Evolutionary conservation across 2,797 vertebrate genomes (phyloP).

Genomic region (Antennarius maculatus): DNA sequence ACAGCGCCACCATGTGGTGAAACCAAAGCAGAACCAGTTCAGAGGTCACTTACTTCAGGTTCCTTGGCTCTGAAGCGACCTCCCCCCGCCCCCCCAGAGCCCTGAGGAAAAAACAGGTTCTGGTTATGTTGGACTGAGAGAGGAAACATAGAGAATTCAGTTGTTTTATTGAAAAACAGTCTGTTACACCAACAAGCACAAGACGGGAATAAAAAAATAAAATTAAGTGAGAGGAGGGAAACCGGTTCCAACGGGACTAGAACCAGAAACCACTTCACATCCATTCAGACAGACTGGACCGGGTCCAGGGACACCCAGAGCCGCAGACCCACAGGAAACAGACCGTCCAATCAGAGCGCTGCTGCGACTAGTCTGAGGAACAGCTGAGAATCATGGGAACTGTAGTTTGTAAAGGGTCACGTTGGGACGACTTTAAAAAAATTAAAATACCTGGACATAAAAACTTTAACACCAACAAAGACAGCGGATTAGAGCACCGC

Average conservation of each 20-base stretch:
- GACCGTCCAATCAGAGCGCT: conserved; percentile 7
- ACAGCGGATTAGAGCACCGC: no score
- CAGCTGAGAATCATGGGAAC: no score
- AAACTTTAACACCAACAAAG: no score
- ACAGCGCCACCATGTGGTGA: conserved; percentile 1
- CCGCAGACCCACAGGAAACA: conserved; percentile 15
- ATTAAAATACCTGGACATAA: no score
- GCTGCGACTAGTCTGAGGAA: background rate
- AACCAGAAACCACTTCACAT: conserved; percentile 36
- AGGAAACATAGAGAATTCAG: conserved; percentile 14
- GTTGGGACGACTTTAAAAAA: no score
- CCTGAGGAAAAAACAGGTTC: no score
- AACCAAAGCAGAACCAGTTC: no score
- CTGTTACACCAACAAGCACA: conserved; percentile 59
- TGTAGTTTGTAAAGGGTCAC: no score
- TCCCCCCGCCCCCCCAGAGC: no score
- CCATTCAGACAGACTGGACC: conserved; percentile 57
- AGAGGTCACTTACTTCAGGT: no score
- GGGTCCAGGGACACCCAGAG: background rate
- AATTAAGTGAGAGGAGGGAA: conserved; percentile 30
- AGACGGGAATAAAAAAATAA: conserved; percentile 73
- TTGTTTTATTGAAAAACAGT: conserved; percentile 79
- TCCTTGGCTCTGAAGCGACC: no score
- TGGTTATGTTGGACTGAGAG: background rate
- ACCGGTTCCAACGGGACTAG: conserved; percentile 12